phyloP scores from a whole-genome alignment of 2,113 vertebrate species.

The Cygnus buccinator region DNA sequence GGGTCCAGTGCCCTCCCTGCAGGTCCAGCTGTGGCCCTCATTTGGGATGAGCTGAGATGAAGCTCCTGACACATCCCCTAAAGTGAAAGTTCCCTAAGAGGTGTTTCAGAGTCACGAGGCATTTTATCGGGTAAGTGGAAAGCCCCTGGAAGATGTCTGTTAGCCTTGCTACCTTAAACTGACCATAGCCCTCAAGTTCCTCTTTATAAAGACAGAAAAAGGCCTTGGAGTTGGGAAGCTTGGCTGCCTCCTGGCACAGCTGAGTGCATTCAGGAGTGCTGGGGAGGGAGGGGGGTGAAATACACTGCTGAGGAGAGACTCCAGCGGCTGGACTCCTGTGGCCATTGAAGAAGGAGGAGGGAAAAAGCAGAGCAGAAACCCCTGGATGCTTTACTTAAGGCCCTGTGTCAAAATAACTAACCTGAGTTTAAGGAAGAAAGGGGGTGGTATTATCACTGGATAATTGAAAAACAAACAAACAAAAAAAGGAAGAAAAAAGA shows the following conservation, averaged over 20 bases:
- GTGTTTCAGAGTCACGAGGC: too few relatives aligned
- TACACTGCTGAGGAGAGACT: fast-evolving
- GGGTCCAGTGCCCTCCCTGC: fast-evolving
- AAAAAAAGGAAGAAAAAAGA: not conserved
- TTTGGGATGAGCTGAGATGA: not conserved
- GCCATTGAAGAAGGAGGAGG: not conserved
- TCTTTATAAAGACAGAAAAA: not conserved
- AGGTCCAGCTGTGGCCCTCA: fast-evolving
- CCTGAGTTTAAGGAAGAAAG: not conserved
- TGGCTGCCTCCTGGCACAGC: fast-evolving
- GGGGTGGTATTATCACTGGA: not conserved
- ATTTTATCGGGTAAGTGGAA: not conserved
- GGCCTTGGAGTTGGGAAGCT: not conserved
- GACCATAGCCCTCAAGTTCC: fast-evolving
- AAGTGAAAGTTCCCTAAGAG: not conserved
- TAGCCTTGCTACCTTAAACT: not conserved
- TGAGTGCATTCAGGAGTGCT: fast-evolving
- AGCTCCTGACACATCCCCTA: not conserved
- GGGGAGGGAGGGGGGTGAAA: not conserved
- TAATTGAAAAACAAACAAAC: not conserved
- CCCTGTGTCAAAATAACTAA: not conserved
- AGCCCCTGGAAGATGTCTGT: not conserved
- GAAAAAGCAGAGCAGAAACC: not conserved
- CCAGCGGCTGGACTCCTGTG: not conserved
- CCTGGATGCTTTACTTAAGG: not conserved